A percentile compares a stretch with the other conserved stretches of the same genome.
These are phyloP conservation scores for Enteromius trimaculatus DNA, from an alignment of 2,797 vertebrate species.

Conservation along the genomic window DNA sequence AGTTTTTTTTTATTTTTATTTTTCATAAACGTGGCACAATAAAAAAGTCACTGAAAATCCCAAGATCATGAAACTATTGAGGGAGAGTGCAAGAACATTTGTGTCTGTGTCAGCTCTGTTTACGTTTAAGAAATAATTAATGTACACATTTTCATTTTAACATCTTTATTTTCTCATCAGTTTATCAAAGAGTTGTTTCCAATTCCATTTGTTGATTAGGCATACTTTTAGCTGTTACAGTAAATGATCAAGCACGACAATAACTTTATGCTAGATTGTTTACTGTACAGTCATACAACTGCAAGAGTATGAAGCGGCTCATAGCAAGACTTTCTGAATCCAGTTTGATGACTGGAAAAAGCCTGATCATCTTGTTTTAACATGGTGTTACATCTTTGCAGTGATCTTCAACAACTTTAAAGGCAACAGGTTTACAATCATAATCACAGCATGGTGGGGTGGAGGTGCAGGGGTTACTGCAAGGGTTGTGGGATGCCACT, in stretches of 20 bases:
- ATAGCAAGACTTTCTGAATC: neutral
- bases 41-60: too few species aligned
- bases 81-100: neutral
- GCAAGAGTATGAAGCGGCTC: neutral
- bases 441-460: too few species aligned
- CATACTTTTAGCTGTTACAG: neutral
- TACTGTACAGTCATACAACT: neutral
- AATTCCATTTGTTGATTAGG: neutral
- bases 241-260: neutral
- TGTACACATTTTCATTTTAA: neutral
- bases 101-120: neutral
- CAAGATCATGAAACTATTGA: neutral
- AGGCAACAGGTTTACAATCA: neutral
- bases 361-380: neutral
- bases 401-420: neutral
- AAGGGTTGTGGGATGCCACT: neutral
- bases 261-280: too few species aligned
- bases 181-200: neutral
- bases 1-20: too few species aligned
- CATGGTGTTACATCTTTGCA: too few species aligned
- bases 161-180: neutral
- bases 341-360: neutral
- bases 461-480: too few species aligned
- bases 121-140: neutral
- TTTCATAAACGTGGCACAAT: too few species aligned